A percentile compares a stretch with the other conserved stretches of the same genome.
phyloP scores from a whole-genome alignment of 1,140 invertebrate species.

The Drosophila aff. region DNA sequence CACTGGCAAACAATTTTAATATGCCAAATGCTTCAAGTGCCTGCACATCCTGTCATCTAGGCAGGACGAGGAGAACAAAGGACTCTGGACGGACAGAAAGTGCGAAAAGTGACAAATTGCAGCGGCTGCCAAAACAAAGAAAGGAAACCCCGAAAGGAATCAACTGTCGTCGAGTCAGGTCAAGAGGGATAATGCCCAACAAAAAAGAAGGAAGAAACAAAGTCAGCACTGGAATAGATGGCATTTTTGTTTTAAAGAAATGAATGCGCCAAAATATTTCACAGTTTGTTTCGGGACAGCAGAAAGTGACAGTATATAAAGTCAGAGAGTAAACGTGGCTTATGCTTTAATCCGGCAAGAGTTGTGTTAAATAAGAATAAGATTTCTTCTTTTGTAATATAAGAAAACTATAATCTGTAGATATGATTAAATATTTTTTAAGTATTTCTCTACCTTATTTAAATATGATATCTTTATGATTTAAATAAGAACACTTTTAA shows the following conservation, averaged over 20 bases:
- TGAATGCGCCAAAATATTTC: constrained; percentile 37
- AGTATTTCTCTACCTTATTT: neutral
- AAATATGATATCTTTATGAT: too few relatives aligned
- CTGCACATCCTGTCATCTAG: constrained; percentile 39
- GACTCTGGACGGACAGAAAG: constrained; percentile 19
- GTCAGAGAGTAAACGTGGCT: neutral
- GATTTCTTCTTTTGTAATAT: neutral
- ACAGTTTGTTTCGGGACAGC: constrained; percentile 13
- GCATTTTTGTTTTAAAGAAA: constrained; percentile 23
- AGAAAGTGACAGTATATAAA: constrained; percentile 13
- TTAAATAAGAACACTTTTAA: neutral
- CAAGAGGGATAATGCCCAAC: constrained; percentile 38
- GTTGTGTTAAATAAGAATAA: neutral
- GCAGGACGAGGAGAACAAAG: constrained; percentile 44
- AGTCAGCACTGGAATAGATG: constrained; percentile 19
- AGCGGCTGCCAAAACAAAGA: constrained; percentile 50
- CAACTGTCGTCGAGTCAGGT: constrained; percentile 49
- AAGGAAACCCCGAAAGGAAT: constrained; percentile 13
- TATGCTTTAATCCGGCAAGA: neutral
- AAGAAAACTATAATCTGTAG: neutral
- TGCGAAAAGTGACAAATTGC: constrained; percentile 77
- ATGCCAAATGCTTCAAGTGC: constrained; percentile 67
- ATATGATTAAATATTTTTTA: neutral
- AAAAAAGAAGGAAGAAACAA: neutral
- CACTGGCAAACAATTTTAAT: constrained; percentile 72